A percentile compares a stretch with the other conserved stretches of the same genome.
Evolutionary conservation across 2,113 vertebrate species (phyloP).

Genomic region (Dasypus novemcinctus): DNA sequence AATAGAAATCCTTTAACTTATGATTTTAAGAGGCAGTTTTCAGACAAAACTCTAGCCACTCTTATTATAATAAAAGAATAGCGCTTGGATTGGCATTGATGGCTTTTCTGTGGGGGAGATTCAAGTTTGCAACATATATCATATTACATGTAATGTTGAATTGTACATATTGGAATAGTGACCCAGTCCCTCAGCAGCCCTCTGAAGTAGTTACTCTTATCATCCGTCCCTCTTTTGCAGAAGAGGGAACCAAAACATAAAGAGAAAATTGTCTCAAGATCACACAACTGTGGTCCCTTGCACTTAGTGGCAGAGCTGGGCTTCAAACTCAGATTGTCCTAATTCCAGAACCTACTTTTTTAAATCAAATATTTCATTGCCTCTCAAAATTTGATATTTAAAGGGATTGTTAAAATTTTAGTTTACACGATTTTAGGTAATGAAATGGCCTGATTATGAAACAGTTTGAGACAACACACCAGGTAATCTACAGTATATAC

Average conservation of each 20-base stretch:
- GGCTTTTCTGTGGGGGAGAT: background rate
- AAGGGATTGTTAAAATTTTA: background rate
- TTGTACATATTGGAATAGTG: background rate
- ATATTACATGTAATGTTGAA: background rate
- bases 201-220: background rate
- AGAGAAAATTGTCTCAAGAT: background rate
- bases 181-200: background rate
- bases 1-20: background rate
- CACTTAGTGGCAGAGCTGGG: background rate
- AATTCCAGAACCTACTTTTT: background rate
- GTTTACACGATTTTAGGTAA: slow-evolving; percentile 32
- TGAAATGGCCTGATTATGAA: background rate
- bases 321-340: background rate
- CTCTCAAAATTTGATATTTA: background rate
- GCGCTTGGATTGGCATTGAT: background rate
- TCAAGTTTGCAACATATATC: rapidly evolving
- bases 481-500: background rate
- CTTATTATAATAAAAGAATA: background rate
- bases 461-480: slow-evolving; percentile 15
- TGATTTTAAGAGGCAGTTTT: background rate
- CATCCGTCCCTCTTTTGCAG: background rate
- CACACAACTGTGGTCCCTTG: background rate
- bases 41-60: background rate
- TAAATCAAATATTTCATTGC: background rate
- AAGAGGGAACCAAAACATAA: background rate